These are phyloP conservation scores for Apamea anceps DNA, from an alignment of 2,888 invertebrate species.

Conservation along the genomic window DNA sequence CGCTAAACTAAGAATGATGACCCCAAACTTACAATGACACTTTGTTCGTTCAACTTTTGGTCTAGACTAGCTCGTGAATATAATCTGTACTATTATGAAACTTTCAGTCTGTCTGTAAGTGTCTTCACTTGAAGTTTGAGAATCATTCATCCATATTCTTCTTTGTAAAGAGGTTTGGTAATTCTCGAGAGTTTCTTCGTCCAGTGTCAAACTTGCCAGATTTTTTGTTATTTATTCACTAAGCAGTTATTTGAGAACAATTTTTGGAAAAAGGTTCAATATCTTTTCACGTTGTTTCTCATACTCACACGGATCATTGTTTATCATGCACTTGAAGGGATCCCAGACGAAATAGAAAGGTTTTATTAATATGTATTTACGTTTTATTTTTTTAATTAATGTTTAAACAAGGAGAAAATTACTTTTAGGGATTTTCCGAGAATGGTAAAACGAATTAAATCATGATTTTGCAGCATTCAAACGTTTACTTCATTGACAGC, in stretches of 20 bases:
- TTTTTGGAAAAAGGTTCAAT: conserved; percentile 15
- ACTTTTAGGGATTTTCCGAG: background rate
- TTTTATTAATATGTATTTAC: background rate
- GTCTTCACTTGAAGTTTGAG: conserved; percentile 30
- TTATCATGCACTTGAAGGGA: conserved; percentile 29
- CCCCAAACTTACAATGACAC: conserved; percentile 43
- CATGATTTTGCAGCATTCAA: background rate
- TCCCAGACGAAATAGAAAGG: conserved; percentile 21
- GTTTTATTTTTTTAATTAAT: background rate
- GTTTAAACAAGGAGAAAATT: background rate
- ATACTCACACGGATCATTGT: conserved; percentile 17
- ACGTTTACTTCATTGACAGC: background rate
- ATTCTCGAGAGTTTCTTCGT: conserved; percentile 11
- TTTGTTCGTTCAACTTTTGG: conserved; percentile 49
- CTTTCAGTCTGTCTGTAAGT: conserved; percentile 21
- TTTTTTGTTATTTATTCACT: conserved; percentile 15
- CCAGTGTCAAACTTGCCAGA: conserved; percentile 22
- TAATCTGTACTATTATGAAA: conserved; percentile 42
- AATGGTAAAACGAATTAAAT: background rate
- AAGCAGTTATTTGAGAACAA: conserved; percentile 14
- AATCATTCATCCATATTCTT: conserved; percentile 29
- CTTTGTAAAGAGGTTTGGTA: conserved; percentile 9
- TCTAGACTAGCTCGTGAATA: conserved; percentile 43
- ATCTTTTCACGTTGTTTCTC: conserved; percentile 8
- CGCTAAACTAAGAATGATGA: conserved; percentile 53